Percentiles rank a stretch among this genome's conserved stretches.
Conservation (phyloP, 2,888 invertebrate genomes). For the Poecilobothrus nobilitatus region DNA sequence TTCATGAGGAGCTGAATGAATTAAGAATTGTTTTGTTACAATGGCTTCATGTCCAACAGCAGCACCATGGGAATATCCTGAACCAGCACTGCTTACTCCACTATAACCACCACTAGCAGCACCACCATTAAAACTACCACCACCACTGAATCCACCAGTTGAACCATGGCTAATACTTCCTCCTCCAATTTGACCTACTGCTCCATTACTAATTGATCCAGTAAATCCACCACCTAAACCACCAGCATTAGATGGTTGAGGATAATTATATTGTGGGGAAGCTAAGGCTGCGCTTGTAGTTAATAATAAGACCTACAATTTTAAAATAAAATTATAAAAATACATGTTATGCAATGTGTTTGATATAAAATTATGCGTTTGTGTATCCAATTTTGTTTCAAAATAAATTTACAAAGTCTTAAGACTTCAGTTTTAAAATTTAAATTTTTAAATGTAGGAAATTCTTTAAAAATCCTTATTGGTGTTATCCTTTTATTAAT, state of each 20-base stretch:
- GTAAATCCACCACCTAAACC: conserved; percentile 7
- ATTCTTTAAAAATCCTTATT: too few species aligned
- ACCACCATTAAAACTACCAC: conserved; percentile 10
- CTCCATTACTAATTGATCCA: background rate
- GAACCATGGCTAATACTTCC: conserved; percentile 14
- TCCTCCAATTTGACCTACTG: background rate
- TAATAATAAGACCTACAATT: background rate
- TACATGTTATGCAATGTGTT: too few species aligned
- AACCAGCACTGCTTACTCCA: background rate
- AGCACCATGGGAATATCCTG: background rate
- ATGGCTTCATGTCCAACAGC: conserved; percentile 28
- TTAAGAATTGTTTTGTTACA: conserved; percentile 37
- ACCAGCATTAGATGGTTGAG: background rate
- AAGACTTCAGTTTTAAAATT: too few species aligned
- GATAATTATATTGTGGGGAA: conserved; percentile 12
- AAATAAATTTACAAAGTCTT: too few species aligned
- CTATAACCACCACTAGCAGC: conserved; percentile 32
- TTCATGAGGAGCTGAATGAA: conserved; percentile 38
- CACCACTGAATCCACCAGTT: conserved; percentile 18
- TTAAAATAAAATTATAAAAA: background rate
- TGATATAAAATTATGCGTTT: too few species aligned
- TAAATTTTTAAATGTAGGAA: too few species aligned
- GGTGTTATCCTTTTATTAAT: too few species aligned
- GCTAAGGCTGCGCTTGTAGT: background rate
- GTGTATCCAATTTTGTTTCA: too few species aligned